Evolutionary conservation across 2,888 invertebrate species (phyloP), one percentile per base, ranked within the genome.

Genomic region (Campoplex nolae): DNA sequence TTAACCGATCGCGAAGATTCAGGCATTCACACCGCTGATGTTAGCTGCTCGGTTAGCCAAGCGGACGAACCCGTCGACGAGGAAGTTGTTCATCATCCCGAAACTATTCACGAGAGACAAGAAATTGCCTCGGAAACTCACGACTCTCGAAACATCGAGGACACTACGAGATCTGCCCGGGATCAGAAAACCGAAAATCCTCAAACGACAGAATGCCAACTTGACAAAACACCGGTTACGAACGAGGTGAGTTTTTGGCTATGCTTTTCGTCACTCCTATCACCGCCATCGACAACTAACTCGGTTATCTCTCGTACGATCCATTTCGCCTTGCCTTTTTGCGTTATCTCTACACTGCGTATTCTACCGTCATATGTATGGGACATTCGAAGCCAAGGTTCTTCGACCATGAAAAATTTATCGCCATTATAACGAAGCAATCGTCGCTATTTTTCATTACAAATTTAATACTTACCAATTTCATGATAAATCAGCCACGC

Each of bases 1-100:
- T 23, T 77, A 9, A 96, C 96, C 67, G 97, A 97, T 93, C 96
- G 96, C 62, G 97, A 98, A 94, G 97, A 98, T 92, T 97, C 97
- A 88, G 97, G 97, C 3, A 97, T 97, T 88, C 97, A 97, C 90
- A 97, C 97, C 7, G 97, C 97, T 3, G 97, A 97, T 92, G 97
- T 97, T 81, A 97, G 97, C 32, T 97, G 97, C 90, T 97, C 96
- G 48, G 96, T 96, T 35, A 96, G 96, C 91, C 97, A 97, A 91
- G 96, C 97, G 73, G 97, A 97, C 93, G 97, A 97, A 90, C 96
- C 96, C 32, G 96, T 96, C 78, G 97, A 97, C 81, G 94, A 94
- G 73, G 94, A 94, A 3, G 85, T 91, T 65, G 89, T 91, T 13
- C 91, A 92, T 74, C 89, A 90, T 74, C 84, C 84, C 1, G 87